Base-by-base conservation (phyloP, 2,797 vertebrate species). In the Gadopsis marmoratus region DNA sequence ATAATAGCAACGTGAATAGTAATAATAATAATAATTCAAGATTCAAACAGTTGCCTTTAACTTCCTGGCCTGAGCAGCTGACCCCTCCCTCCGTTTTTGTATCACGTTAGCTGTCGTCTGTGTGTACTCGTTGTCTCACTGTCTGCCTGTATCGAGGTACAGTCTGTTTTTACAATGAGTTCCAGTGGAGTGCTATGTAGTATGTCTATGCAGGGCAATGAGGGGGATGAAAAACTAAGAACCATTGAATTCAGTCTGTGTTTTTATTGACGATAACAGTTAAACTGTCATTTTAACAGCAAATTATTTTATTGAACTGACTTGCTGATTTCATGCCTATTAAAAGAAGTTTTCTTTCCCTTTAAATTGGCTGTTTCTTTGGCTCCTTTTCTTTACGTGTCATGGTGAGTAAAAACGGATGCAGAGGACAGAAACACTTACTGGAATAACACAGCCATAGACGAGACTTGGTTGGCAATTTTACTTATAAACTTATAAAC, bases 301-400 rank as follows among this genome's bases (percentile, higher is more conserved):
- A 21, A 76, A 70, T 79, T 43, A 64, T 88, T 89, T 93, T 87
- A 85, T 82, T 88, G 73, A 91, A 80, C 65, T 64, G 76, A 88
- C 55, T 79, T 89, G 65, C 81, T 86, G 76, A 92, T 93, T 93
- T 89, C 61, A 92, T 88, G 77, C 58, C 45, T 73, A 94, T 91
- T 94, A 94, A 95, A 95, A 84, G 3, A 81, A 7, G 45, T 82
- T 88, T 88, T 87, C 74, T 87, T 89, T 86, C 72, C 71, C 77
- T 76, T 90, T 83, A 75, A 50, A 19, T 0, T 4, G 21, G 1
- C 37, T 71, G 37, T 29, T 29, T 50, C 13, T 56, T 78, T 7
- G 1, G 1, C 23, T 48, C 1, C n/a, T 31, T 2, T 58, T 53
- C 43, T 59, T 37, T 14, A 43, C n/a, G 16, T 16, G 3, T 39